Evolutionary conservation across 1,140 invertebrate species (phyloP).

Genomic region (Daktulosphaira vitifoliae): DNA sequence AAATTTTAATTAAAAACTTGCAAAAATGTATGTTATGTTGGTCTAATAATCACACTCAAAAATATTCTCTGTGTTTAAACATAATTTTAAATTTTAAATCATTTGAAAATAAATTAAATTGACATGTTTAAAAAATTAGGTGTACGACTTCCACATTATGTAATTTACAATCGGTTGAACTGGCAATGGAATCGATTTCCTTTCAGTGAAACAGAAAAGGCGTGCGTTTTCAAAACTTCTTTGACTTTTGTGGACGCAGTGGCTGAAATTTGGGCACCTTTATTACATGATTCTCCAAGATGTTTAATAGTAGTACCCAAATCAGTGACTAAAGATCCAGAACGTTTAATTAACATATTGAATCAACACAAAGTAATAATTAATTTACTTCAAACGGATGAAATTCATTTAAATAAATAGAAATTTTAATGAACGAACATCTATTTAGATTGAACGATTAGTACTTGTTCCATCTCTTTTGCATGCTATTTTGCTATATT

Average conservation of each 20-base stretch:
- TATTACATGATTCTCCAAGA: constrained; percentile 52
- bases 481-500: constrained; percentile 62
- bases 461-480: constrained; percentile 75
- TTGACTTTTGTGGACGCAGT: constrained; percentile 82
- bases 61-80: not conserved
- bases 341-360: constrained; percentile 56
- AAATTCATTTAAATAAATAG: not conserved
- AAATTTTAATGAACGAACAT: not conserved
- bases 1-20: no score
- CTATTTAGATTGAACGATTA: constrained; percentile 57
- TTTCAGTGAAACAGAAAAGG: constrained; percentile 53
- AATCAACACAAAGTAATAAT: constrained; percentile 56
- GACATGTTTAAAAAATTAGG: constrained; percentile 43
- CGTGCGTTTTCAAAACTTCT: constrained; percentile 76
- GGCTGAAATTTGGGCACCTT: constrained; percentile 72
- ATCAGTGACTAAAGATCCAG: constrained; percentile 61
- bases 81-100: no score
- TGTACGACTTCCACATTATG: constrained; percentile 70
- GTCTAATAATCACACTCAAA: not conserved
- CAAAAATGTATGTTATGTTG: no score
- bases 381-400: not conserved
- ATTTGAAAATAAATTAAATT: no score
- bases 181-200: constrained; percentile 79
- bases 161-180: constrained; percentile 64
- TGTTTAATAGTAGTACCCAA: constrained; percentile 62